Base-by-base conservation (phyloP, 2,888 invertebrate genomes). In the Drosophila mimetica region DNA sequence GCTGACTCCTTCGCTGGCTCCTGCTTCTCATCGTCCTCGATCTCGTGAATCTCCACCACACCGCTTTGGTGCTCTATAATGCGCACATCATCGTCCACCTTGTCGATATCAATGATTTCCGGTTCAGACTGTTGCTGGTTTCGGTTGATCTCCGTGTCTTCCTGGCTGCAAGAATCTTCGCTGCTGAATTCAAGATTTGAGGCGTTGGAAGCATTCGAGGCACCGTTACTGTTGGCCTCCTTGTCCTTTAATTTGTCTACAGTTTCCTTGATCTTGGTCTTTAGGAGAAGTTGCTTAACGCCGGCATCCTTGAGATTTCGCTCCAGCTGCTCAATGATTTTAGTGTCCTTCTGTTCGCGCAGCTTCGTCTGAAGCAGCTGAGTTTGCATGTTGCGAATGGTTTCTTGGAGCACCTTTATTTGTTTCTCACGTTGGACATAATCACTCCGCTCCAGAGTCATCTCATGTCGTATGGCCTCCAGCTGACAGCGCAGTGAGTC, bases 401-500 rank as follows among this genome's bases (percentile, higher is more conserved):
- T 92, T 74, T 92, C 92, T 57, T 92, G 92, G n/a, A 92, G 74
- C 13, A 92, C 92, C 90, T 95, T 95, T 76, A 97, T 94, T 91
- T 97, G 97, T 84, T 96, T 96, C 18, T 97, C 97, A 90, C 97
- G 97, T 66, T 95, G 94, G 67, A 97, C 96, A 77, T 96, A 93
- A 83, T 96, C 98, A 25, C 95, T 94, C 89, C 97, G 96, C 22
- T 97, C 94, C 36, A 98, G 93, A 82, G 97, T 97, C 51, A 97
- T 96, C 93, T 98, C 98, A 91, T 98, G 98, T 91, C 97, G 97
- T 89, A 97, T 97, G 0, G 98, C 98, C 91, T 98, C 98, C 85
- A 98, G 91, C 92, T 97, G 97, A 91, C 97, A 98, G 69, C 96
- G 94, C 30, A 98, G 93, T 77, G 96, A 96, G 85, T 98, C 97